Evolutionary conservation across 2,113 vertebrate genomes (phyloP).

Genomic region (Dolichotis patagonum): DNA sequence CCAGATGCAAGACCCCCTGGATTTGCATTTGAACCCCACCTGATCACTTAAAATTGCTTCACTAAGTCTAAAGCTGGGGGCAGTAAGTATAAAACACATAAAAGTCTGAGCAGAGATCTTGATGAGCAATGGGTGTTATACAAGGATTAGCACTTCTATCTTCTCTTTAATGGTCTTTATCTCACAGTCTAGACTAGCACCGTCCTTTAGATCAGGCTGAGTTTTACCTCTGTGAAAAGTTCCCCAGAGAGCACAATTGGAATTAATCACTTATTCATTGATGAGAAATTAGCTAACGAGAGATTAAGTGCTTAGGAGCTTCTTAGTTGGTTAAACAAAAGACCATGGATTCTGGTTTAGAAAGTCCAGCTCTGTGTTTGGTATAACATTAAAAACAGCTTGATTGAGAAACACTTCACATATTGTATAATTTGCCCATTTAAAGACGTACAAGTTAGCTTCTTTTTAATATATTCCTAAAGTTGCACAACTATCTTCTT

Average conservation of each 20-base stretch:
- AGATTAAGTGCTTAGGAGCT: not conserved
- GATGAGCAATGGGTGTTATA: not conserved
- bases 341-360: not conserved
- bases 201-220: not conserved
- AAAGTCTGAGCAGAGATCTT: not conserved
- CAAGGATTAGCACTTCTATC: not conserved
- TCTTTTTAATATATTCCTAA: not conserved
- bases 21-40: not conserved
- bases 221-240: not conserved
- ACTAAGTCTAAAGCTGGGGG: not conserved
- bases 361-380: not conserved
- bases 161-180: not conserved
- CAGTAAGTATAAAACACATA: not conserved
- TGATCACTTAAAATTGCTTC: not conserved
- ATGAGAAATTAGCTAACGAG: not conserved
- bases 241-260: not conserved
- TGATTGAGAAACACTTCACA: not conserved
- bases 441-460: not conserved
- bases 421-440: not conserved
- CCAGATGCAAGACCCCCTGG: not conserved
- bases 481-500: not conserved
- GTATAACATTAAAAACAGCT: not conserved
- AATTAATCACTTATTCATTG: constrained; percentile 17
- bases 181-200: not conserved
- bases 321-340: not conserved